Percentiles rank a stretch among this genome's conserved stretches.
Conservation (phyloP, 2,888 invertebrate species). For the Volucella inanis region DNA sequence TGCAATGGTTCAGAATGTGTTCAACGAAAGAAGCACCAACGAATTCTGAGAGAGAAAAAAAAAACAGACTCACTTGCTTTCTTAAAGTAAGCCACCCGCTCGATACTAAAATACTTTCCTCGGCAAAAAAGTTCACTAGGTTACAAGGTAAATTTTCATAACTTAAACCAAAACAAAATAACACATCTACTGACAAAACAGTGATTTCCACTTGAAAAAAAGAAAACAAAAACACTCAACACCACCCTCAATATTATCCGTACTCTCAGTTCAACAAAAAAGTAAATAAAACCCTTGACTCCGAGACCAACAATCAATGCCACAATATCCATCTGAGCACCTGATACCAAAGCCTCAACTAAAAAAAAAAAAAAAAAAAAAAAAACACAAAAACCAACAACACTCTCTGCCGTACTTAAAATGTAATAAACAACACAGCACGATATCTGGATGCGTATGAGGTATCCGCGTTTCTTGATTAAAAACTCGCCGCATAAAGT, state of each 20-base stretch:
- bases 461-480: conserved; percentile 21
- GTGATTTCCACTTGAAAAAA: conserved; percentile 8
- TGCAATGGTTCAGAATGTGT: background rate
- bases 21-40: background rate
- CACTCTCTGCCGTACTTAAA: conserved; percentile 14
- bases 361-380: background rate
- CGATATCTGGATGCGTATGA: background rate
- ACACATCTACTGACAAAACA: conserved; percentile 34
- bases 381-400: background rate
- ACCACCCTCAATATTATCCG: conserved; percentile 2
- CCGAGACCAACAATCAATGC: conserved; percentile 41
- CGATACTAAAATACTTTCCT: background rate
- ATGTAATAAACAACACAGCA: conserved; percentile 4
- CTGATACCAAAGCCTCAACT: conserved; percentile 31
- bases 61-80: background rate
- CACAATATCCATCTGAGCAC: conserved; percentile 42
- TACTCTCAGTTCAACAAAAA: background rate
- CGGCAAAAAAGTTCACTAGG: conserved; percentile 26
- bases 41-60: background rate
- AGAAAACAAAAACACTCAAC: conserved; percentile 35
- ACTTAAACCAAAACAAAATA: conserved; percentile 2
- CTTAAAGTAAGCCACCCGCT: background rate
- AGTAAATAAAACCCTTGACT: conserved; percentile 49
- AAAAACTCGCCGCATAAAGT: background rate
- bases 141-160: conserved; percentile 17